phyloP scores from a whole-genome alignment of 2,797 vertebrate species.

The Alauda arvensis region DNA sequence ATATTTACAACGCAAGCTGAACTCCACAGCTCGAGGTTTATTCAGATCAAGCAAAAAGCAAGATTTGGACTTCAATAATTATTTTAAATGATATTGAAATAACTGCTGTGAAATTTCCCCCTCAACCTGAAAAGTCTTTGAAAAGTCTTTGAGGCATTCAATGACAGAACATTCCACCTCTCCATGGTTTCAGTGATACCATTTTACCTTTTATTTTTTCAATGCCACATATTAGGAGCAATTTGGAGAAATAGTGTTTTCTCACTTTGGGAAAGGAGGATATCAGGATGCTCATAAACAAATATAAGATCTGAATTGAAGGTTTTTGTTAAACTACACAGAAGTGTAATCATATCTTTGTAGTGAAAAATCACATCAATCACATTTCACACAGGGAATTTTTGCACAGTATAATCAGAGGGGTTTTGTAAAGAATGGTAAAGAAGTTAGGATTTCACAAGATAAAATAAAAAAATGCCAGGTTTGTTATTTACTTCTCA shows the following conservation, averaged over 20 bases:
- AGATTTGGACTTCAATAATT: background rate
- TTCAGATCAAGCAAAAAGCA: background rate
- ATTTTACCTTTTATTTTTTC: background rate
- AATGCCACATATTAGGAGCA: background rate
- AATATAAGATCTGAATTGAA: background rate
- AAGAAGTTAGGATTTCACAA: background rate
- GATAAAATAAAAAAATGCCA: background rate
- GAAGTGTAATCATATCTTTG: background rate
- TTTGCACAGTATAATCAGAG: background rate
- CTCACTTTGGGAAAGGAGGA: background rate
- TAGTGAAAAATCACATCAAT: background rate
- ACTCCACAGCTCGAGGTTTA: background rate
- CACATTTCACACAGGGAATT: background rate
- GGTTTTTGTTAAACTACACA: background rate
- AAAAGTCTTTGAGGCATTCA: background rate
- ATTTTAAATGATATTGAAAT: background rate
- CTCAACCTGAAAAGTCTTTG: background rate
- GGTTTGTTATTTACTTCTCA: background rate
- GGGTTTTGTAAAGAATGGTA: background rate
- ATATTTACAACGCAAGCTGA: background rate
- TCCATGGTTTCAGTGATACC: background rate
- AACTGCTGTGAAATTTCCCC: background rate
- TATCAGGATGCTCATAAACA: background rate
- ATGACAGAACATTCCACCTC: background rate
- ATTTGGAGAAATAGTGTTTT: background rate